Conservation (phyloP, 2,113 vertebrate species). For the Hyperopisus bebe region DNA sequence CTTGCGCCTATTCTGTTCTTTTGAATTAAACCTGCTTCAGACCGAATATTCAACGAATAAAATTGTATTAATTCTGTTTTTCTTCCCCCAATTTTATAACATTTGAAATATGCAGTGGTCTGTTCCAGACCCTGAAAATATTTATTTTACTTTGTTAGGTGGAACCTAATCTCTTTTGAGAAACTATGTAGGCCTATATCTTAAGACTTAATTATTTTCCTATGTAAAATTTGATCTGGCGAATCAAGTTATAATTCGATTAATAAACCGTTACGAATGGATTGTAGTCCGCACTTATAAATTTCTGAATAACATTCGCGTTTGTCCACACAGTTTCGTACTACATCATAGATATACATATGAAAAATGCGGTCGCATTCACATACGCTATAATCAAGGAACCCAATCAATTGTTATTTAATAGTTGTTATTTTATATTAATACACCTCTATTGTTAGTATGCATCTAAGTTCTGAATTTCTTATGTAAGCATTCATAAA, state of each 20-base stretch:
- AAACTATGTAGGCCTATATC: background rate
- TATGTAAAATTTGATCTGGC: background rate
- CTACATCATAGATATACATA: background rate
- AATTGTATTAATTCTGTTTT: background rate
- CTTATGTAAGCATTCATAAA: background rate
- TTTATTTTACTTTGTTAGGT: background rate
- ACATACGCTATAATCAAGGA: background rate
- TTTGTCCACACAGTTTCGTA: background rate
- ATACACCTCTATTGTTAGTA: background rate
- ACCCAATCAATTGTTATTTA: background rate
- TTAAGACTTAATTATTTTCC: background rate
- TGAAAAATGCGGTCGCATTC: background rate
- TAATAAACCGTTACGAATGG: background rate
- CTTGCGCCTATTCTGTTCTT: background rate
- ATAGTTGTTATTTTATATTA: background rate
- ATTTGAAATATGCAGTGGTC: background rate
- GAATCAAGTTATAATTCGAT: background rate
- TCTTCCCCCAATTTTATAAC: background rate
- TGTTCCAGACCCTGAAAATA: background rate
- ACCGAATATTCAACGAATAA: background rate
- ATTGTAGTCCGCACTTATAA: background rate
- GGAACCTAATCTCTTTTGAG: background rate
- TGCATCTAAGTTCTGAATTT: background rate
- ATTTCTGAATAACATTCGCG: background rate
- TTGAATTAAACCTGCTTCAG: background rate